phyloP scores from a whole-genome alignment of 2,888 invertebrate species.

The Vanessa cardui region DNA sequence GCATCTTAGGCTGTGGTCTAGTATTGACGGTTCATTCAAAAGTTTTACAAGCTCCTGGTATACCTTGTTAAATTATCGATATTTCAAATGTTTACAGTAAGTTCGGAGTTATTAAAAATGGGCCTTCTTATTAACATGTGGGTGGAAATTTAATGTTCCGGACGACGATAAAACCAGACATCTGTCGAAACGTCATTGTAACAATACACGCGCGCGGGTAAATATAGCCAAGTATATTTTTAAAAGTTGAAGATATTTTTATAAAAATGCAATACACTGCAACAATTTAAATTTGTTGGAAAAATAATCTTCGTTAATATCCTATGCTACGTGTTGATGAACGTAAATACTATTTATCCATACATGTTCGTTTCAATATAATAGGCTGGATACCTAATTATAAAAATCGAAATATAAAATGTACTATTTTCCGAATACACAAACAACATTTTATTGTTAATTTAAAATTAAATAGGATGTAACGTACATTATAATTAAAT shows the following conservation, averaged over 20 bases:
- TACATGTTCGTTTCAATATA: too few species aligned
- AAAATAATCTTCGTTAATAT: too few species aligned
- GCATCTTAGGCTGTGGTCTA: too few species aligned
- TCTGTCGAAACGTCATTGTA: conserved; percentile 21
- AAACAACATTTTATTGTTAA: too few species aligned
- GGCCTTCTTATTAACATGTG: neutral
- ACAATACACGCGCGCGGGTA: conserved; percentile 2
- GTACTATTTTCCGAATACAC: too few species aligned
- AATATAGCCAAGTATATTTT: conserved; percentile 1
- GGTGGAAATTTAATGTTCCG: conserved; percentile 16
- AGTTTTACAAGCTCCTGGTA: neutral
- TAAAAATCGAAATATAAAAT: too few species aligned
- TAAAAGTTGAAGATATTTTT: neutral
- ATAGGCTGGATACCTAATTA: too few species aligned
- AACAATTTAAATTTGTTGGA: neutral
- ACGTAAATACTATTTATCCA: too few species aligned
- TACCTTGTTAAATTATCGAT: neutral
- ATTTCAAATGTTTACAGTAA: neutral
- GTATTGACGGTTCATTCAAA: neutral
- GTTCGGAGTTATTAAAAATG: conserved; percentile 2
- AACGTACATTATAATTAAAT: too few species aligned
- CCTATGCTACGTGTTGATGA: too few species aligned
- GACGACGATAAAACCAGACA: conserved; percentile 12
- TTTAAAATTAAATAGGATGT: too few species aligned
- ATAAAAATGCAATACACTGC: neutral